Base-by-base conservation (phyloP, 2,888 invertebrate genomes). In the Sisyra terminalis region DNA sequence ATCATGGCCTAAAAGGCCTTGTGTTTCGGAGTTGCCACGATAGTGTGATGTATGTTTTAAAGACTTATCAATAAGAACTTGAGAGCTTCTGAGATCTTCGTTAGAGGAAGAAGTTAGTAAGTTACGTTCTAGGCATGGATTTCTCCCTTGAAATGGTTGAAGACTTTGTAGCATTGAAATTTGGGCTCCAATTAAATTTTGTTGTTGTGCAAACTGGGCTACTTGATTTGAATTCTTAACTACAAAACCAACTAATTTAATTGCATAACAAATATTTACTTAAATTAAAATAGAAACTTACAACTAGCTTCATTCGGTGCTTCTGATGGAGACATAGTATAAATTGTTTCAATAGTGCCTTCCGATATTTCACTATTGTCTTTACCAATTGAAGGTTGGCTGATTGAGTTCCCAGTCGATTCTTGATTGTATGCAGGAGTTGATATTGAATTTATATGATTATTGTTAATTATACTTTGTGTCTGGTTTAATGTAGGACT, bases 101-200 rank as follows among this genome's bases (percentile, higher is more conserved):
- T 71, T 59, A 47, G 73, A 69, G 52, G 68, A 59, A 42, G 69
- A 58, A 49, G 71, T 58, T 65, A 73, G 73, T 49, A 77, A 60
- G 62, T 87, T 87, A 8, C 84, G 64, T 55, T 84, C 85, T 54
- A 80, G 67, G 48, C 87, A 90, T 1, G 75, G 76, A 66, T 88
- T 90, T 18, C 84, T 69, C 1, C 89, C 90, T 58, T 88, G 85
- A 60, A 86, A 82, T 0, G 86, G 83, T 54, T 82, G 86, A 5
- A 24, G 24, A 7, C 24, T 24, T 24, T 24, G 24, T 36, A 87
- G 62, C 29, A 78, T 77, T 2, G 58, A 53, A 3, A 56, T 50
- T 38, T 59, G 60, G n/a, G 53, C 55, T 11, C 35, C 42, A 17
- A 44, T 40, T 40, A 46, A 29, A 17, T 44, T 44, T 24, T 46